These are phyloP conservation scores for Pica pica DNA, from an alignment of 2,113 vertebrate genomes.

Conservation along the genomic window DNA sequence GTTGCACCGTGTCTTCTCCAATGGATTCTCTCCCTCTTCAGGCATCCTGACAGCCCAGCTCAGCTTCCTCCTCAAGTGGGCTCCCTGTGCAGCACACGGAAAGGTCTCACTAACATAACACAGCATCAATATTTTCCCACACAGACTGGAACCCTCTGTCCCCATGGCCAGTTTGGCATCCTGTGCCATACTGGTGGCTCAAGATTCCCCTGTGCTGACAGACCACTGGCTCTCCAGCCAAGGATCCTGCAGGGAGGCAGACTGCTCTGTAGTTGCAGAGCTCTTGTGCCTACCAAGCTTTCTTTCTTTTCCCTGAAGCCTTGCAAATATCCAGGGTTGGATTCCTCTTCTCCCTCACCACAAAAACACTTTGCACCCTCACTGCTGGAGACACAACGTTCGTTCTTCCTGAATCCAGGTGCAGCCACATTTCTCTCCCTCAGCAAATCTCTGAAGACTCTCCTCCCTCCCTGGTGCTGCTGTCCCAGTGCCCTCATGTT, in stretches of 20 bases:
- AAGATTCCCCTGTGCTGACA: not conserved
- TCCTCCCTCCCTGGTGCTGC: not conserved
- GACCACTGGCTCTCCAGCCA: not conserved
- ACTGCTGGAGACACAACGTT: not conserved
- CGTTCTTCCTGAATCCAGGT: not conserved
- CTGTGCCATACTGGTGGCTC: not conserved
- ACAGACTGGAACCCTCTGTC: not conserved
- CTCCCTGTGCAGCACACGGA: not conserved
- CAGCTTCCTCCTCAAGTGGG: not conserved
- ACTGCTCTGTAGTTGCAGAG: not conserved
- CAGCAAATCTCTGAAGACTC: not conserved
- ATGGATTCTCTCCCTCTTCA: not conserved
- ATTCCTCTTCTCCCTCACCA: not conserved
- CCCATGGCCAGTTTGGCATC: not conserved
- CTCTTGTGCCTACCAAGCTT: not conserved
- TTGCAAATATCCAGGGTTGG: not conserved
- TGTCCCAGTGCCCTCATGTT: not conserved
- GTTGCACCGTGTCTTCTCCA: rapidly evolving
- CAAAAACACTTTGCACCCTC: not conserved
- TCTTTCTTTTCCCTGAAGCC: not conserved
- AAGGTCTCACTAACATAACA: not conserved
- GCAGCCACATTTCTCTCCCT: not conserved
- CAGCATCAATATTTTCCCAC: not conserved
- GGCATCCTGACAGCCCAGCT: not conserved
- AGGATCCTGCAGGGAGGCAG: not conserved